phyloP scores from a whole-genome alignment of 2,113 vertebrate species.

The Empidonax alnorum region DNA sequence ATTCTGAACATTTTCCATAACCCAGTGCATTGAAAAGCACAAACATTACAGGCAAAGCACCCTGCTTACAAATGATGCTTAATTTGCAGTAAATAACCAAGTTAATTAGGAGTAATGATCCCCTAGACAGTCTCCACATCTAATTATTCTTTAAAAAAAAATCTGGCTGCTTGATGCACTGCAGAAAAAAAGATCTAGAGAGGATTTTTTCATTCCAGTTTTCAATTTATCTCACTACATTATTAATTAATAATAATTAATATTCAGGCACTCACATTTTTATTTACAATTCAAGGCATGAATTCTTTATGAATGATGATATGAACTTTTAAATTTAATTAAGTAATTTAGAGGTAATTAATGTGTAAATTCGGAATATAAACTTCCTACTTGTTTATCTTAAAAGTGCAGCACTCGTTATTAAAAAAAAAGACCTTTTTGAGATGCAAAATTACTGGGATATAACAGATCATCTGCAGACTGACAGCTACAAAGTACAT shows the following conservation, averaged over 20 bases:
- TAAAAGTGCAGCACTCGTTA: conserved; percentile 39
- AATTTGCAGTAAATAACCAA: conserved; percentile 89
- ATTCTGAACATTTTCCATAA: conserved; percentile 26
- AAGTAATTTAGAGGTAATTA: conserved; percentile 94
- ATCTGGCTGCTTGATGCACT: conserved; percentile 69
- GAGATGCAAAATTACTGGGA: conserved; percentile 56
- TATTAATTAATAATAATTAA: conserved; percentile 97
- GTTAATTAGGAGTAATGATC: conserved; percentile 95
- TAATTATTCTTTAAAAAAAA: conserved; percentile 83
- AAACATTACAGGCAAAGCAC: conserved; percentile 60
- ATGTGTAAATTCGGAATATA: conserved; percentile 83
- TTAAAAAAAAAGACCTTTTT: conserved; percentile 61
- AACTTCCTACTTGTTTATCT: conserved; percentile 66
- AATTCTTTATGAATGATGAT: conserved; percentile 92
- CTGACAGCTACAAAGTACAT: conserved; percentile 24
- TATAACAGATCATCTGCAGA: background rate
- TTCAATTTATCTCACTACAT: conserved; percentile 88
- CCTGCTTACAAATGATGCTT: conserved; percentile 81
- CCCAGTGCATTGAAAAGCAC: conserved; percentile 44
- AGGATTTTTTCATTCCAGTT: conserved; percentile 75
- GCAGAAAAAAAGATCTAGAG: conserved; percentile 77
- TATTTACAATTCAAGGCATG: conserved; percentile 91
- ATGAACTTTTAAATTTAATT: conserved; percentile 93
- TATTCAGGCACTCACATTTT: conserved; percentile 90
- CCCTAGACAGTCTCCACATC: conserved; percentile 82